These are phyloP conservation scores for Monochamus saltuarius DNA, from an alignment of 1,140 invertebrate genomes.

Conservation along the genomic window DNA sequence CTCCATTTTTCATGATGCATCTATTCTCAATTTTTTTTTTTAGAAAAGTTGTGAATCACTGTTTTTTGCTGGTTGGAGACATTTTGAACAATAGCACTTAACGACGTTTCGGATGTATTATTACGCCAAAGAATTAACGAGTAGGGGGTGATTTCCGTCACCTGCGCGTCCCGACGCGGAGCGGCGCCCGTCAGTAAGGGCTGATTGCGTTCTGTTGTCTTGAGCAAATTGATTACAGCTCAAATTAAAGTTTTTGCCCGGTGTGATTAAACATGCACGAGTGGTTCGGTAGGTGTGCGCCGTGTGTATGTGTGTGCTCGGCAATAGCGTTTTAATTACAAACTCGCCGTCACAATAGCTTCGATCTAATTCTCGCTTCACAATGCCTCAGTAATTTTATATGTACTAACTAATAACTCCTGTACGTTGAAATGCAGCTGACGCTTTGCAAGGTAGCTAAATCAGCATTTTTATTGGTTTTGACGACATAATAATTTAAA, in stretches of 20 bases:
- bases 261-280: slow-evolving; percentile 45
- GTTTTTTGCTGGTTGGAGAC: too few relatives aligned
- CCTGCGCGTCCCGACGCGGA: not conserved
- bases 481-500: too few relatives aligned
- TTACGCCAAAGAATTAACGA: too few relatives aligned
- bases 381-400: slow-evolving; percentile 25
- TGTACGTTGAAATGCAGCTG: not conserved
- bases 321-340: slow-evolving; percentile 41
- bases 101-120: too few relatives aligned
- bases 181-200: not conserved
- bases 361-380: slow-evolving; percentile 13
- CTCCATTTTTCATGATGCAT: too few relatives aligned
- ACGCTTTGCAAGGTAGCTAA: too few relatives aligned
- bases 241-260: slow-evolving; percentile 48
- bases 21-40: too few relatives aligned
- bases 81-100: too few relatives aligned
- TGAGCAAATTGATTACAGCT: slow-evolving; percentile 49
- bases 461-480: too few relatives aligned
- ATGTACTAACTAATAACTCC: slow-evolving; percentile 25
- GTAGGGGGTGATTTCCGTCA: too few relatives aligned
- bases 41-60: too few relatives aligned
- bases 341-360: slow-evolving; percentile 23
- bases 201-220: slow-evolving; percentile 49
- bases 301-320: slow-evolving; percentile 18
- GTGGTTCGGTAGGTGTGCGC: slow-evolving; percentile 6